phyloP scores from a whole-genome alignment of 53 echinoderm and acorn worm genomes.

The Mesocentrotus franciscanus region DNA sequence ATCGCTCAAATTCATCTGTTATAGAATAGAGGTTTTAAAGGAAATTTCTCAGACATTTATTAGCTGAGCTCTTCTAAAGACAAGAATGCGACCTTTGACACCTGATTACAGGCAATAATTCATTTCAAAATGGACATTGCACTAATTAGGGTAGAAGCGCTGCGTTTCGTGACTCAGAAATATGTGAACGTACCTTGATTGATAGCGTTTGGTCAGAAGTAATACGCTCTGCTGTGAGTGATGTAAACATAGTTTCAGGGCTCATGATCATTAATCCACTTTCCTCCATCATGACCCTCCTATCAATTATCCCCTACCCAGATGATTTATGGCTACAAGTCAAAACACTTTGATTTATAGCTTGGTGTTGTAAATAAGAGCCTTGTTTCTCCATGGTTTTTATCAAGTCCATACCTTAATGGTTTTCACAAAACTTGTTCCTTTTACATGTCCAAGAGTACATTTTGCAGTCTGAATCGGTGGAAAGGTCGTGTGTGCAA shows the following conservation, averaged over 20 bases:
- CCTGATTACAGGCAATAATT: neutral
- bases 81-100: neutral
- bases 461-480: neutral
- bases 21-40: neutral
- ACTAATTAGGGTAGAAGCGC: neutral
- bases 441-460: neutral
- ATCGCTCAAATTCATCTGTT: neutral
- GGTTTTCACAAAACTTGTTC: neutral
- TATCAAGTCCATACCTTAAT: neutral
- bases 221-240: slow-evolving; percentile 33
- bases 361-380: neutral
- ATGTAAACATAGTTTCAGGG: slow-evolving; percentile 47
- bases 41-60: neutral
- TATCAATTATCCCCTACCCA: slow-evolving; percentile 25
- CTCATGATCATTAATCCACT: slow-evolving; percentile 56
- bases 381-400: neutral
- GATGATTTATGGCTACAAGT: slow-evolving; percentile 33
- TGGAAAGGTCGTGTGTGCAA: neutral
- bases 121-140: neutral
- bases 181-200: slow-evolving; percentile 1
- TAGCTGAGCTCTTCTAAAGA: neutral
- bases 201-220: slow-evolving; percentile 41
- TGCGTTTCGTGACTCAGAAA: neutral
- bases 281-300: neutral
- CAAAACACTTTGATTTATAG: slow-evolving; percentile 47